phyloP scores from a whole-genome alignment of 2,113 vertebrate species.

The Seriola aureovittata region DNA sequence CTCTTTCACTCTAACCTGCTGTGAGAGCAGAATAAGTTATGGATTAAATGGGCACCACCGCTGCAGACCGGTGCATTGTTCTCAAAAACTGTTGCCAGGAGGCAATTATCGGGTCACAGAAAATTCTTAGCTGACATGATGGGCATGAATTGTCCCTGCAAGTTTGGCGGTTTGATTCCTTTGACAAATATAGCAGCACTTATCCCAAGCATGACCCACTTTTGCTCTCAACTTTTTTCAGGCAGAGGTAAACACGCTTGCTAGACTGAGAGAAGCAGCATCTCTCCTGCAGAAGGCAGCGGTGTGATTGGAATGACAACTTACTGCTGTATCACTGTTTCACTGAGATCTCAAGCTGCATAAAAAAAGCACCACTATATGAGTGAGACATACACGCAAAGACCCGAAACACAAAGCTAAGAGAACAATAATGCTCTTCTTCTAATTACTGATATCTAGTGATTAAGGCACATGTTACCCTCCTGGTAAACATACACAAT shows the following conservation, averaged over 20 bases:
- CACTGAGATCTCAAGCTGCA: constrained; percentile 29
- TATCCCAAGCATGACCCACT: constrained; percentile 73
- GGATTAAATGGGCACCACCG: constrained; percentile 37
- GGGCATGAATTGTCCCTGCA: constrained; percentile 63
- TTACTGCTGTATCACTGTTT: constrained; percentile 6
- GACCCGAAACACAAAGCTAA: not conserved
- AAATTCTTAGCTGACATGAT: constrained; percentile 43
- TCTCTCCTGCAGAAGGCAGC: constrained; percentile 39
- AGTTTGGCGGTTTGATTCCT: constrained; percentile 61
- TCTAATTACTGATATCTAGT: not conserved
- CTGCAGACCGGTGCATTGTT: constrained; percentile 28
- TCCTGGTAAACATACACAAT: not conserved
- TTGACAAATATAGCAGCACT: constrained; percentile 71
- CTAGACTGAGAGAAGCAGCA: constrained; percentile 16
- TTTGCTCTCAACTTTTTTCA: constrained; percentile 68
- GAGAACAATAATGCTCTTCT: not conserved
- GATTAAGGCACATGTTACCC: not conserved
- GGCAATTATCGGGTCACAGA: constrained; percentile 63
- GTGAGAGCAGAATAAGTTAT: constrained; percentile 50
- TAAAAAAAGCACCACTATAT: constrained; percentile 18
- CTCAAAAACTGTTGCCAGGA: constrained; percentile 41
- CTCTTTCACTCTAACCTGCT: constrained; percentile 23
- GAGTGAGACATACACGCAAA: not conserved
- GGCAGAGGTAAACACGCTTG: constrained; percentile 58
- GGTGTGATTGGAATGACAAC: constrained; percentile 66